phyloP scores from a whole-genome alignment of 2,797 vertebrate species.

The Syngnathus rostellatus region DNA sequence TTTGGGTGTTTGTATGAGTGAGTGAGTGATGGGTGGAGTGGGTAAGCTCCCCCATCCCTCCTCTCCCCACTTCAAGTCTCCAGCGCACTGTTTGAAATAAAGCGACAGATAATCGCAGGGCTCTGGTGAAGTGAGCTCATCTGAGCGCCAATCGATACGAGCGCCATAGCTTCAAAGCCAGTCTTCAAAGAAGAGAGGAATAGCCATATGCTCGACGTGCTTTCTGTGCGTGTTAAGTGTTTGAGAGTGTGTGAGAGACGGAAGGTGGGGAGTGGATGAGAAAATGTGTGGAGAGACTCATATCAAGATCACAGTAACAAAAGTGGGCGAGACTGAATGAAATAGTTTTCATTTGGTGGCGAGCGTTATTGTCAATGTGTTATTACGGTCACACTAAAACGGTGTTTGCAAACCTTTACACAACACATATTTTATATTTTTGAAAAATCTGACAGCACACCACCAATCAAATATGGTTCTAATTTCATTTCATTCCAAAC shows the following conservation, averaged over 20 bases:
- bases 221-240: constrained; percentile 21
- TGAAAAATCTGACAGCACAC: constrained; percentile 3
- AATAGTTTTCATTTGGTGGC: neutral
- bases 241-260: constrained; percentile 11
- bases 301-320: constrained; percentile 12
- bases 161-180: constrained; percentile 65
- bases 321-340: constrained; percentile 4
- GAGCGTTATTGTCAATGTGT: neutral
- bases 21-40: constrained; percentile 61
- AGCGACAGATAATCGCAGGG: constrained; percentile 69
- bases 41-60: constrained; percentile 47
- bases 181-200: constrained; percentile 64
- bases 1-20: constrained; percentile 40
- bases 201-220: constrained; percentile 61
- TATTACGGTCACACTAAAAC: neutral
- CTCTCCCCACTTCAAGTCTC: constrained; percentile 25
- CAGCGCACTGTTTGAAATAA: constrained; percentile 64
- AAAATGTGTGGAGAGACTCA: constrained; percentile 20
- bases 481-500: neutral
- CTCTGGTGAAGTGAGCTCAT: constrained; percentile 65
- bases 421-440: neutral
- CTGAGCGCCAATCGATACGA: constrained; percentile 66
- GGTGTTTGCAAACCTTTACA: neutral
- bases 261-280: constrained; percentile 8
- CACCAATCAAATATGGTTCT: neutral